Conservation (phyloP, 2,888 invertebrate genomes). For the Pachliopta kotzebuea region DNA sequence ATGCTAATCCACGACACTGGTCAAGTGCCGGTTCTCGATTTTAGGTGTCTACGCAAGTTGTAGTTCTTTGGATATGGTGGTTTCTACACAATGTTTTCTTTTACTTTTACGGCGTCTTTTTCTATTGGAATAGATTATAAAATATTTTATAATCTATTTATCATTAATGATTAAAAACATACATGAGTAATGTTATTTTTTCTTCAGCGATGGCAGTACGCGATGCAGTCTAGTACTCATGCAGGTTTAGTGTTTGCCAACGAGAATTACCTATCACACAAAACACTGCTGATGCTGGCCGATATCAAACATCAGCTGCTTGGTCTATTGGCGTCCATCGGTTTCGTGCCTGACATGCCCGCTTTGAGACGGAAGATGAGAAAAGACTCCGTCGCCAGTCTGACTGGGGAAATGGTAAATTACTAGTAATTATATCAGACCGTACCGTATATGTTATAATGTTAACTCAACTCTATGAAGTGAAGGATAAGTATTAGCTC, state of each 20-base stretch:
- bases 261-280: conserved; percentile 90
- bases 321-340: conserved; percentile 87
- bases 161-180: too few species aligned
- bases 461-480: too few species aligned
- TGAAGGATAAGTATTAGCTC: too few species aligned
- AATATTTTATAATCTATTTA: too few species aligned
- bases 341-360: conserved; percentile 87
- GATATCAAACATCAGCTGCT: conserved; percentile 93
- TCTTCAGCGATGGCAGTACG: conserved; percentile 88
- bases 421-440: not conserved
- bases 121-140: too few species aligned
- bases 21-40: too few species aligned
- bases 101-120: too few species aligned
- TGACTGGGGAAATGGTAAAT: conserved; percentile 83
- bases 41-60: too few species aligned
- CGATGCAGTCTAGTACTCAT: conserved; percentile 83
- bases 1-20: too few species aligned
- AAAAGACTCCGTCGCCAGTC: conserved; percentile 82
- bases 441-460: too few species aligned
- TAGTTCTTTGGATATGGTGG: too few species aligned
- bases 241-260: conserved; percentile 90
- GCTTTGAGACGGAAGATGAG: conserved; percentile 74
- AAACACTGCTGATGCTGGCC: conserved; percentile 90
- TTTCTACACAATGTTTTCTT: too few species aligned
- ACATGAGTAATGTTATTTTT: conserved; percentile 3